Percentiles rank a stretch among this genome's conserved stretches.
These are phyloP conservation scores for Meleagris gallopavo DNA, from an alignment of 2,113 vertebrate species.

Conservation along the genomic window DNA sequence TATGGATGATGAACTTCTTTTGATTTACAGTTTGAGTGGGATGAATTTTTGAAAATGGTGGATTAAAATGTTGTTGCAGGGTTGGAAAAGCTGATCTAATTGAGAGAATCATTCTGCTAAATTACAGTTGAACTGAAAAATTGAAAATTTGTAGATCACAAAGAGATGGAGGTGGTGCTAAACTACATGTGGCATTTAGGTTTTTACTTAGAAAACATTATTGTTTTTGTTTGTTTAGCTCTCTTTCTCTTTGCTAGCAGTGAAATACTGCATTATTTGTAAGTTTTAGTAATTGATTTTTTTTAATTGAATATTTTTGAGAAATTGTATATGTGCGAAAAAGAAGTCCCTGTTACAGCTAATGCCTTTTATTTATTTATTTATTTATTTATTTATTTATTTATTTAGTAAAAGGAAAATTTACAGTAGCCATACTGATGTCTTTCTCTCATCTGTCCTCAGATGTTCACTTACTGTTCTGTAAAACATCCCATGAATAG, in stretches of 20 bases:
- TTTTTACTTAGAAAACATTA: conserved; percentile 15
- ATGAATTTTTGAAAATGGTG: not conserved
- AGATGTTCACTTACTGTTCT: not conserved
- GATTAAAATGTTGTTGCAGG: not conserved
- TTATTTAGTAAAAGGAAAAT: not conserved
- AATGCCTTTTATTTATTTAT: not conserved
- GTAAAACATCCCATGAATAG: not conserved
- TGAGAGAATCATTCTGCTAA: conserved; percentile 2
- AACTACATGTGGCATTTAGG: not conserved
- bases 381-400: not conserved
- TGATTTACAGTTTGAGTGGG: not conserved
- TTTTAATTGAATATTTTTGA: not conserved
- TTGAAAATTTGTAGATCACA: not conserved
- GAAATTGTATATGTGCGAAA: not conserved
- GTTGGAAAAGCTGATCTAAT: not conserved
- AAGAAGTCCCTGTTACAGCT: not conserved
- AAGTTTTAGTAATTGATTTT: not conserved
- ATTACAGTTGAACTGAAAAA: not conserved
- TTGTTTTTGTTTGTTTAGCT: not conserved
- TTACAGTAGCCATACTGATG: not conserved
- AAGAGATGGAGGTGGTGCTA: not conserved
- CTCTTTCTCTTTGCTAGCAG: not conserved
- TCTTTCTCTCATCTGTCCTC: not conserved
- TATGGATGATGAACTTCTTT: conserved; percentile 1
- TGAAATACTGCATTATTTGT: not conserved